Conservation (phyloP, 2,888 invertebrate species). For the Drosophila longiperda region DNA sequence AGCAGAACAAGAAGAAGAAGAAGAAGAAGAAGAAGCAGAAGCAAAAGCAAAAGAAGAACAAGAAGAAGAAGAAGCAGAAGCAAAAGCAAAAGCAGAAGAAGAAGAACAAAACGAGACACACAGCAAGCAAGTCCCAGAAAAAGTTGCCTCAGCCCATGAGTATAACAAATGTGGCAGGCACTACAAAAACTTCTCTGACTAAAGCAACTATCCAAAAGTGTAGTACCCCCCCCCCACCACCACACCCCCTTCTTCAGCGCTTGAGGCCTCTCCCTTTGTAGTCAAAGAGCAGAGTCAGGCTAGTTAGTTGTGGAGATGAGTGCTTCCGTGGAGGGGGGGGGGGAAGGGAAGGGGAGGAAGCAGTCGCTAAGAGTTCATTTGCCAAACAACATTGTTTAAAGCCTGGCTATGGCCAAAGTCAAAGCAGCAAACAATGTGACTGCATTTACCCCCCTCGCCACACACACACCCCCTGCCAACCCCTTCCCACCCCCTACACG, state of each 20-base stretch:
- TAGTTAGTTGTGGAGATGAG: slow-evolving; percentile 37
- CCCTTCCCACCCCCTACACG: neutral
- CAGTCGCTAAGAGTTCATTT: slow-evolving; percentile 63
- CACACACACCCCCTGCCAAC: too few relatives aligned
- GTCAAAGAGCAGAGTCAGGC: slow-evolving; percentile 22
- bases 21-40: too few relatives aligned
- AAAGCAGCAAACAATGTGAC: slow-evolving; percentile 53
- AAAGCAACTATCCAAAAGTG: slow-evolving; percentile 26
- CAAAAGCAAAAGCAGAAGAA: neutral
- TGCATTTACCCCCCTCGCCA: slow-evolving; percentile 30
- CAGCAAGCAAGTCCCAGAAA: slow-evolving; percentile 1
- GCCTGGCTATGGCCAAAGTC: slow-evolving; percentile 23
- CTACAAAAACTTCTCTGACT: slow-evolving; percentile 46
- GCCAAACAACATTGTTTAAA: slow-evolving; percentile 53
- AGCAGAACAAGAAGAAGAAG: neutral
- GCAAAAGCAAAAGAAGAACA: slow-evolving; percentile 1
- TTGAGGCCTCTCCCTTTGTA: neutral
- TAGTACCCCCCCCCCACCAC: neutral
- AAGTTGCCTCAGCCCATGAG: slow-evolving; percentile 20
- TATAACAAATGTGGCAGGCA: slow-evolving; percentile 55
- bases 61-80: neutral
- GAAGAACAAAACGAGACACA: slow-evolving; percentile 9
- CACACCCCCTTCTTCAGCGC: neutral
- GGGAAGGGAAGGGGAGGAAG: neutral
- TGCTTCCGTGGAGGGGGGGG: slow-evolving; percentile 42